phyloP scores from a whole-genome alignment of 2,888 invertebrate genomes.

The Ischnura elegans region DNA sequence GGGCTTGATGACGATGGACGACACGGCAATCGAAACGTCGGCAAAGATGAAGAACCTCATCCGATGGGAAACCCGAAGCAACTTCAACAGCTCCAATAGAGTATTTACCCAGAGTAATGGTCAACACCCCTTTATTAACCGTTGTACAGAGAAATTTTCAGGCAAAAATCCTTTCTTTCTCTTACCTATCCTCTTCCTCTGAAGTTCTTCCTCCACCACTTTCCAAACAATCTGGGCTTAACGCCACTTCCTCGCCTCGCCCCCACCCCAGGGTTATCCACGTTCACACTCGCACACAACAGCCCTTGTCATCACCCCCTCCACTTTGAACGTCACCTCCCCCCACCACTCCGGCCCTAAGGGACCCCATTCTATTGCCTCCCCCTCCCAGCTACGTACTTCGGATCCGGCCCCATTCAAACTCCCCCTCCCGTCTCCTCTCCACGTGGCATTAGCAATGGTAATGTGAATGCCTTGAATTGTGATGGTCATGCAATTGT shows the following conservation, averaged over 20 bases:
- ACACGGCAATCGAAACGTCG: too few relatives aligned
- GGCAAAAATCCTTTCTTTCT: neutral
- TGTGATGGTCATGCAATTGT: slow-evolving; percentile 69
- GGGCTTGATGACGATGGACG: too few relatives aligned
- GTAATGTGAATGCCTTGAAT: slow-evolving; percentile 71
- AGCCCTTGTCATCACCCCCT: slow-evolving; percentile 62
- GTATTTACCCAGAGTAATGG: too few relatives aligned
- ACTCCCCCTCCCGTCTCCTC: slow-evolving; percentile 44
- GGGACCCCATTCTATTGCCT: neutral
- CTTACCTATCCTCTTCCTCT: neutral
- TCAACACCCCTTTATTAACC: too few relatives aligned
- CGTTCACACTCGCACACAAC: slow-evolving; percentile 7
- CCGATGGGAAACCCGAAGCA: too few relatives aligned
- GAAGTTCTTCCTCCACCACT: slow-evolving; percentile 28
- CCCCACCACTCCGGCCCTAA: neutral
- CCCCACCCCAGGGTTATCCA: neutral
- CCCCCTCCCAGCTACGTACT: neutral
- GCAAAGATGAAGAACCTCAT: too few relatives aligned
- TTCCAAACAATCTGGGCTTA: neutral
- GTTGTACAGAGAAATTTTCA: too few relatives aligned
- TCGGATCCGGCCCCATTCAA: neutral
- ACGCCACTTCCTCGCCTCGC: neutral
- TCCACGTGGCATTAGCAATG: slow-evolving; percentile 72
- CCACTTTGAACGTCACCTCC: slow-evolving; percentile 70
- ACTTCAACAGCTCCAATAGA: too few relatives aligned